Conservation (phyloP, 2,797 vertebrate genomes). For the Gymnocypris eckloni region DNA sequence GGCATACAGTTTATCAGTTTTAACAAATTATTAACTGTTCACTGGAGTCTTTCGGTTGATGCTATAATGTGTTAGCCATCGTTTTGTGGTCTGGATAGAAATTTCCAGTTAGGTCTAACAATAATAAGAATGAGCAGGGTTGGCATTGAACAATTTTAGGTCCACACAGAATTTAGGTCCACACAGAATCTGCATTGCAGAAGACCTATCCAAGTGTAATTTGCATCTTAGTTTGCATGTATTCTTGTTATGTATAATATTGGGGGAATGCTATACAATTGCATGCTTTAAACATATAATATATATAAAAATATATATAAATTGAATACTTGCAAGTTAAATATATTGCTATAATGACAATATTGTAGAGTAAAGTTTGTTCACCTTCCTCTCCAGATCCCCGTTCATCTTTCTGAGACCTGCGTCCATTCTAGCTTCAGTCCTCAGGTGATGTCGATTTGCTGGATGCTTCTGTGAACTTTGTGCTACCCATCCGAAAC, state of each 20-base stretch:
- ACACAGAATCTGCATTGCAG: not conserved
- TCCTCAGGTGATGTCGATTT: constrained; percentile 29
- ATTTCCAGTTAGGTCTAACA: constrained; percentile 54
- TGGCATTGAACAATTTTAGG: not conserved
- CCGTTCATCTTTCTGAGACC: constrained; percentile 70
- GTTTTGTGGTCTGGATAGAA: constrained; percentile 38
- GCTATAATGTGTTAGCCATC: not conserved
- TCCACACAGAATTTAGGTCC: not conserved
- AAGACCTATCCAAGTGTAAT: not conserved
- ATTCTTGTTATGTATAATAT: not conserved
- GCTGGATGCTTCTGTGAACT: constrained; percentile 35
- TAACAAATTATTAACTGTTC: not conserved
- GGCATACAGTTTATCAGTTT: not conserved
- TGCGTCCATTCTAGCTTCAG: constrained; percentile 75
- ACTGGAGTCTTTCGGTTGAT: not conserved
- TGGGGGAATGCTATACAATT: not conserved
- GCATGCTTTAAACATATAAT: not conserved
- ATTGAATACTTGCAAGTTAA: not conserved
- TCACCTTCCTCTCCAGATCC: constrained; percentile 51
- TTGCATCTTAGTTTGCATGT: not conserved
- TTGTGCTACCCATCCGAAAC: constrained; percentile 57
- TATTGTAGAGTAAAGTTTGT: not conserved
- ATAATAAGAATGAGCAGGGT: not conserved
- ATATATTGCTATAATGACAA: constrained; percentile 4
- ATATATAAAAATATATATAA: not conserved